Base-by-base conservation (phyloP, 30 jellyfish, hydroid and myxozoan species). In the Aurelia aurita complex sp. Pacific region DNA sequence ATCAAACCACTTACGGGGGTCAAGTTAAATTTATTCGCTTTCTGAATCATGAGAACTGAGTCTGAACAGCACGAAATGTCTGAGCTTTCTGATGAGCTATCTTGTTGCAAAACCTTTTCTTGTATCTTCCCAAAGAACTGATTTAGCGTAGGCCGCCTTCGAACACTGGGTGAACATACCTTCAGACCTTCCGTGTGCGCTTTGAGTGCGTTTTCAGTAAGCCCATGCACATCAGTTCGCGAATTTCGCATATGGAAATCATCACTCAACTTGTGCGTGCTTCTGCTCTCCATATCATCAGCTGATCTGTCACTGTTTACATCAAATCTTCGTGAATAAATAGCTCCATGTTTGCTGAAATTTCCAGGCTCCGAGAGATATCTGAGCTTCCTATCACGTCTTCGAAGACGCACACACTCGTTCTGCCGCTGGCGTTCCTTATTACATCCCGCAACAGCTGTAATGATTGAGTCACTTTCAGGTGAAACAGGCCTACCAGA, bases 401-500 rank as follows among this genome's bases (percentile, higher is more conserved):
- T 54, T 38, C 91, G 63, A 34, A 82, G 57, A 5, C 78, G 65
- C 42, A 61, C 52, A 52, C 35, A 69, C 74, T 69, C 76, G 16
- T 55, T 40, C 15, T 46, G 78, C 18, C 13, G 36, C 84, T 59
- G 33, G 34, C 70, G 54, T 46, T 46, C 57, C 32, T 29, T 59
- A 35, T 74, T 82, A 50, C 91, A 68, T 50, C 52, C 11, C 60
- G 85, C 91, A 55, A 54, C 91, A 46, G 91, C 91, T 54, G 82
- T 16, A 19, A 82, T 82, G 59, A 82, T 60, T n/a, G 91, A 68
- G 60, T 82, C 91, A 43, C 77, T 52, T 12, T 55, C 15, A 16
- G 91, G 91, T 5, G 91, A 82, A 73, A 82, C 91, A 2, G 91
- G 85, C 75, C 91, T 69, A 13, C 91, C 91, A 46, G 87, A 77